Base-by-base conservation (phyloP, 2,113 vertebrate genomes). In the Pterocles orientalis region DNA sequence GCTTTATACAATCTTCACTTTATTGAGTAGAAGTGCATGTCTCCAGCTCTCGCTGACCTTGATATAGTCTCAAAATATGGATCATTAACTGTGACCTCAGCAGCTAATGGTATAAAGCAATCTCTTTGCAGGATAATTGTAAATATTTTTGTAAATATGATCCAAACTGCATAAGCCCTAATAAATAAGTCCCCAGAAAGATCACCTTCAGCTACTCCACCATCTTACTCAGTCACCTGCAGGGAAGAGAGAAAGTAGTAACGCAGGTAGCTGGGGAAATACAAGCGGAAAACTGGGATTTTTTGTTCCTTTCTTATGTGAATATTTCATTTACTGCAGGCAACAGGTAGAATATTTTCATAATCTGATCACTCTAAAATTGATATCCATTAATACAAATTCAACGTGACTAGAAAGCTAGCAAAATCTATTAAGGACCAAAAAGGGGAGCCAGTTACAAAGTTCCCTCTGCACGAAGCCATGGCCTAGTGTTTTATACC, bases 1-100 rank as follows among this genome's bases (percentile, higher is more conserved):
- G 33, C 29, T 91, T 95, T 82, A 62, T 88, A 50, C 50, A 92
- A 12, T 66, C 80, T 75, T 96, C 64, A 39, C 72, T 92, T 86
- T 75, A 79, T 91, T 93, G 83, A 88, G 75, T 83, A 57, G 28
- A 86, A 80, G 33, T 69, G 16, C 41, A 3, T 19, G 33, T 66
- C 73, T 94, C 20, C 58, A 78, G 2, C 28, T 84, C 82, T 91
- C 62, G 39, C 33, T 92, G 68, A 60, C 75, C 54, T 90, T 26
- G 2, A 43, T 51, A 33, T 5, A 54, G 15, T 54, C 85, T 93
- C 71, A 94, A 89, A 78, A 64, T 80, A 14, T 0, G 1, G 56
- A 26, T 80, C 66, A 81, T 86, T 88, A 87, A 34, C 54, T 54
- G 18, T 50, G 51, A 80, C 41, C 28, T 90, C 68, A 73, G 65